Base-by-base conservation (phyloP, 2,888 invertebrate species). In the Drosophila flavopinicola region DNA sequence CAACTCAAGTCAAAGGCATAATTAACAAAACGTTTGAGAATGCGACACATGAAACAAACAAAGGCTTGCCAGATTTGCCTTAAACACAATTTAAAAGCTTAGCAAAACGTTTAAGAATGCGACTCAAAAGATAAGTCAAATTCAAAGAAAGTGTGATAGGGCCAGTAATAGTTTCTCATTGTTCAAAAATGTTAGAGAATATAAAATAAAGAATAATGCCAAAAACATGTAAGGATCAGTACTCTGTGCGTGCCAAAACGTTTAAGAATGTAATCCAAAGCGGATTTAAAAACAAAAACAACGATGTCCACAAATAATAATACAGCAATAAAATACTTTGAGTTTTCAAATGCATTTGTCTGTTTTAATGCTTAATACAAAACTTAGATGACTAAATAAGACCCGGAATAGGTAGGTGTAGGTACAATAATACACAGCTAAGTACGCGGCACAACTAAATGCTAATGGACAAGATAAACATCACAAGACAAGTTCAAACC, bases 381-480 rank as follows among this genome's bases (percentile, higher is more conserved):
- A n/a, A 38, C 29, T 32, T 51, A 60, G 6, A 37, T 13, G 11
- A 44, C 33, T 57, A 58, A 30, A 30, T 32, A 64, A 53, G 56
- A 33, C 30, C 30, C 41, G 42, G 42, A 35, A 45, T 52, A 30
- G 45, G 3, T 29, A 44, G 2, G 13, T 13, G 51, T 57, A 51
- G 56, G 53, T 70, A 61, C 63, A 30, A 60, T 60, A 84, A 63
- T 70, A 80, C 54, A 78, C 37, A 66, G 78, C 80, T 80, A 80
- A 80, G 80, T 80, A 80, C 80, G 77, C 68, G 85, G 80, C 85
- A 84, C 41, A 44, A 77, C 57, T 80, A 72, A 59, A 35, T 45
- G 29, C 85, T 84, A 83, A 78, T 87, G 85, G 87, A 87, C 87
- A 86, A 82, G 82, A 86, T 77, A 45, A 70, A 58, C 54, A 80